These are phyloP conservation scores for Platysternon megacephalum DNA, from an alignment of 2,113 vertebrate genomes.

Conservation along the genomic window DNA sequence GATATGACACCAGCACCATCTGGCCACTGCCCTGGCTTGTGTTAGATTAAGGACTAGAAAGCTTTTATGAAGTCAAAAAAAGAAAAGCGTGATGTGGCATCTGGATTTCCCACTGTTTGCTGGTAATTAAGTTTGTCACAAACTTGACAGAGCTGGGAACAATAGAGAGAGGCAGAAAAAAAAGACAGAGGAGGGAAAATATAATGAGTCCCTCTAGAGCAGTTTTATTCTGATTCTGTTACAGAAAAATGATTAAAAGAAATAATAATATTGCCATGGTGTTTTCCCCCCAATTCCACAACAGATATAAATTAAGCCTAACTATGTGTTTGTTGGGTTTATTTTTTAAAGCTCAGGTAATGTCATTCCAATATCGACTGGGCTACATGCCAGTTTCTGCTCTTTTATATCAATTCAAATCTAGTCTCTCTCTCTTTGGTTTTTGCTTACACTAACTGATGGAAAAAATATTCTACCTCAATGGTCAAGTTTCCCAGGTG, in stretches of 20 bases:
- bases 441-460: background rate
- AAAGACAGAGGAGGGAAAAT: slow-evolving; percentile 43
- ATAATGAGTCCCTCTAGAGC: slow-evolving; percentile 29
- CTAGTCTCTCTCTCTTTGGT: background rate
- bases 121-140: slow-evolving; percentile 72
- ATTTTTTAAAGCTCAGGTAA: slow-evolving; percentile 42
- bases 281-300: slow-evolving; percentile 33
- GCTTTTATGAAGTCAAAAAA: slow-evolving; percentile 35
- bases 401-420: background rate
- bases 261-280: slow-evolving; percentile 55
- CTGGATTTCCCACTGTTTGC: slow-evolving; percentile 63
- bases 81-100: slow-evolving; percentile 16
- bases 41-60: slow-evolving; percentile 32
- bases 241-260: slow-evolving; percentile 65
- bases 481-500: background rate
- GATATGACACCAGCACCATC: slow-evolving; percentile 43
- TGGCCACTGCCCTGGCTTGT: slow-evolving; percentile 29
- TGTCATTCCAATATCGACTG: slow-evolving; percentile 52
- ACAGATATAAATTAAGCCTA: slow-evolving; percentile 51
- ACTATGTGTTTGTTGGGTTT: slow-evolving; percentile 23
- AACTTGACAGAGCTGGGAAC: slow-evolving; percentile 62
- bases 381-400: background rate
- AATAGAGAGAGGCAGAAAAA: slow-evolving; percentile 42
- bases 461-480: background rate
- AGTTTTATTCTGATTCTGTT: slow-evolving; percentile 50